Evolutionary conservation across 2,113 vertebrate species (phyloP), one percentile per base, ranked within the genome.

Genomic region (Pogonocichla stellata): DNA sequence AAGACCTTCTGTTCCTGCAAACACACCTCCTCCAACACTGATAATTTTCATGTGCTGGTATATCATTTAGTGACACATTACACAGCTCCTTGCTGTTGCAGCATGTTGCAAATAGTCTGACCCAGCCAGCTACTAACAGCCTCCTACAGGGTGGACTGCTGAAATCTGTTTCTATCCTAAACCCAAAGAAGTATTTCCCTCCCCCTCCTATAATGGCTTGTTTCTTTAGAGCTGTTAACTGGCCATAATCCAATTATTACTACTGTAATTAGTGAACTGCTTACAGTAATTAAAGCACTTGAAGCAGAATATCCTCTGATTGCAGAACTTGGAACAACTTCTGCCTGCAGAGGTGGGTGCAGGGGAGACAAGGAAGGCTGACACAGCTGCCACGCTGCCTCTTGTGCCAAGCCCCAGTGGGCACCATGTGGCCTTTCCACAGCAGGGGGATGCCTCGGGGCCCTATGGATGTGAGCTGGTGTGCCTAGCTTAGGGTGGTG

Each of bases 231-330:
- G 75, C 88, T 93, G 66, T 88, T 95, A 78, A 78, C 88, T 91
- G 94, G 84, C 86, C 61, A 17, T 95, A 95, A 95, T 96, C 93
- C 93, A 97, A 12, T 82, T 88, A 95, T 91, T 93, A 83, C 83
- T 88, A 67, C 84, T 94, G 94, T 97, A 92, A 94, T 95, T 96
- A 95, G 92, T 86, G 79, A 95, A 92, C 90, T 90, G 72, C 92
- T 86, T 93, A 83, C 88, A 71, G 88, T 96, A 94, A 92, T 67
- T 90, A 72, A 89, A 93, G 73, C 83, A 85, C 69, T 85, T 67
- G 71, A 74, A 88, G 81, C 17, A 3, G 72, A 78, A 88, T 91
- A 90, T 69, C 25, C 33, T 92, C 65, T 87, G 48, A 84, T 79
- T 82, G 26, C 48, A 78, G 80, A 71, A 36, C 56, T 88, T 83